phyloP scores from a whole-genome alignment of 53 echinoderm and acorn worm species.

The Echinarachnius parma region DNA sequence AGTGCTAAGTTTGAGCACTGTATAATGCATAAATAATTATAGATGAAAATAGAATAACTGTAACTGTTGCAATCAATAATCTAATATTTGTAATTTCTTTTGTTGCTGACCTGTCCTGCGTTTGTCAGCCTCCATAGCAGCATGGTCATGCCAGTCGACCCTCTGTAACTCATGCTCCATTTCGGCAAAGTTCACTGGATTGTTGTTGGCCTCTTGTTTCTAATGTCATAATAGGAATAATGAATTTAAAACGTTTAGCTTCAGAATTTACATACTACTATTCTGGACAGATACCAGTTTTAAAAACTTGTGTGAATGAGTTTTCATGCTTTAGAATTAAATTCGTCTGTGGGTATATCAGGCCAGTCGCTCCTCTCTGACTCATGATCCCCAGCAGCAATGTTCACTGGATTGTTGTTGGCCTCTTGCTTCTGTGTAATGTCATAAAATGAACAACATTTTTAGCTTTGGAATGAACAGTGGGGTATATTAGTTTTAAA shows the following conservation, averaged over 20 bases:
- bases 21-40: neutral
- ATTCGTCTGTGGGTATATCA: slow-evolving; percentile 4
- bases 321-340: neutral
- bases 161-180: slow-evolving; percentile 60
- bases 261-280: neutral
- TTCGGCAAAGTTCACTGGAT: slow-evolving; percentile 59
- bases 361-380: slow-evolving; percentile 82
- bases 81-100: no score
- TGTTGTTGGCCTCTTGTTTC: slow-evolving; percentile 22
- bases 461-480: no score
- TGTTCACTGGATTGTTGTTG: slow-evolving; percentile 45
- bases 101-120: slow-evolving; percentile 51
- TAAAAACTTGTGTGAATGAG: neutral
- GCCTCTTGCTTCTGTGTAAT: slow-evolving; percentile 31
- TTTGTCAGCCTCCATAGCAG: slow-evolving; percentile 58
- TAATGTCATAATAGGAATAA: neutral
- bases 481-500: no score
- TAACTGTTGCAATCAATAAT: neutral
- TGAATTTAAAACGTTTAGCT: neutral
- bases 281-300: no score
- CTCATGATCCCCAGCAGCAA: slow-evolving; percentile 62
- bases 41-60: neutral
- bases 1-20: neutral
- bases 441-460: neutral
- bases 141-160: slow-evolving; percentile 85